Conservation (phyloP, 1,140 invertebrate species). For the Camponotus pennsylvanicus region DNA sequence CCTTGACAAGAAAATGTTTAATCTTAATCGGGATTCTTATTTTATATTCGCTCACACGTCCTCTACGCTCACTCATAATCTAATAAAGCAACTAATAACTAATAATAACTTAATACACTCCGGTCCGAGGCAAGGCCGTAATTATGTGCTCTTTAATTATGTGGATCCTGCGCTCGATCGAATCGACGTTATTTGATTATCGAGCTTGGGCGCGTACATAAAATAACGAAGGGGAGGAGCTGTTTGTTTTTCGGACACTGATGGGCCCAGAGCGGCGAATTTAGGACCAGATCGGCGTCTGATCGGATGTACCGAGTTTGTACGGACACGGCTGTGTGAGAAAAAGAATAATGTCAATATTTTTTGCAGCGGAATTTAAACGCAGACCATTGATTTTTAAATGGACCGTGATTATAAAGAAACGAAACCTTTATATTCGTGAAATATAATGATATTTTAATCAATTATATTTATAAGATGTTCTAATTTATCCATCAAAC, state of each 20-base stretch:
- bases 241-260: constrained; percentile 72
- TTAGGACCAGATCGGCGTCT: constrained; percentile 46
- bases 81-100: constrained; percentile 80
- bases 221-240: constrained; percentile 69
- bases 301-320: constrained; percentile 54
- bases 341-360: constrained; percentile 44
- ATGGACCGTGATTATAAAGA: background rate
- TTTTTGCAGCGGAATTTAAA: constrained; percentile 22
- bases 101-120: constrained; percentile 75
- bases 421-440: background rate
- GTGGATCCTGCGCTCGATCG: constrained; percentile 71
- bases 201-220: constrained; percentile 64
- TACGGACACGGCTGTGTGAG: constrained; percentile 27
- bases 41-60: constrained; percentile 19
- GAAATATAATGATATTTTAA: background rate
- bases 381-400: no score
- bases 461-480: background rate
- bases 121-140: constrained; percentile 60
- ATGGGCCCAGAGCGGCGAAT: constrained; percentile 39
- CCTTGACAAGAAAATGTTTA: constrained; percentile 8
- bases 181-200: constrained; percentile 79
- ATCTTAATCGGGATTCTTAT: constrained; percentile 6
- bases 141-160: constrained; percentile 80
- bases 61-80: constrained; percentile 69
- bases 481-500: background rate